Evolutionary conservation across 2,797 vertebrate genomes (phyloP), one percentile per base, ranked within the genome.

Genomic region (Siniperca scherzeri): DNA sequence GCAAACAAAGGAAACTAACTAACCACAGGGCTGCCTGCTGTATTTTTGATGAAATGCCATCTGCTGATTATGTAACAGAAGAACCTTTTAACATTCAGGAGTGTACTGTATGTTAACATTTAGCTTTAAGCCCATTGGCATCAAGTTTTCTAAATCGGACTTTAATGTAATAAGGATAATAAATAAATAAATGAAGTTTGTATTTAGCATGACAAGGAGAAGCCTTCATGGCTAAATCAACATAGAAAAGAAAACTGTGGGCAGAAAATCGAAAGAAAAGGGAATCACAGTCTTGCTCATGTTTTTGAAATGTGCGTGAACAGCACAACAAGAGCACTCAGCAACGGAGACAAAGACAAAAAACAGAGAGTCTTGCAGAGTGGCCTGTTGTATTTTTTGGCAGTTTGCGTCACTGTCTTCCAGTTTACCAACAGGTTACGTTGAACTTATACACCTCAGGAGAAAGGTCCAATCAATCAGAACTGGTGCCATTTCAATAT

Each of bases 21-120:
- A 75, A 91, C 84, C 86, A 83, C 88, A 83, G 10, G 5, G 12
- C 73, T 33, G 36, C 48, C 57, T 57, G 56, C 75, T 21, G 33
- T 12, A 1, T 36, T 70, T 65, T 27, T 72, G 8, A 44, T 42
- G 8, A 84, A 87, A 83, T 65, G 77, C 72, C 77, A 70, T 27
- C 52, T 14, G 12, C 52, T 56, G 9, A 60, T 75, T 61, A 30
- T 30, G 65, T 19, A 77, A 88, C 6, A 30, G 30, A 42, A 2
- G 22, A 52, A 56, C 12, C 19, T 11, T 44, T 33, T 2, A 12
- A 30, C n/a, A 48, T 42, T 55, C 52, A 12, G 11, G n/a, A 46
- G 1, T 17, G 44, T 44, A 52, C 13, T n/a, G 25, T 22, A 13
- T 10, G 13, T 25, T 21, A 22, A 14, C 33, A 4, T 21, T 55